Percentiles rank a stretch among this genome's conserved stretches.
Evolutionary conservation across 1,140 invertebrate species (phyloP).

Genomic region (Listronotus oregonensis): DNA sequence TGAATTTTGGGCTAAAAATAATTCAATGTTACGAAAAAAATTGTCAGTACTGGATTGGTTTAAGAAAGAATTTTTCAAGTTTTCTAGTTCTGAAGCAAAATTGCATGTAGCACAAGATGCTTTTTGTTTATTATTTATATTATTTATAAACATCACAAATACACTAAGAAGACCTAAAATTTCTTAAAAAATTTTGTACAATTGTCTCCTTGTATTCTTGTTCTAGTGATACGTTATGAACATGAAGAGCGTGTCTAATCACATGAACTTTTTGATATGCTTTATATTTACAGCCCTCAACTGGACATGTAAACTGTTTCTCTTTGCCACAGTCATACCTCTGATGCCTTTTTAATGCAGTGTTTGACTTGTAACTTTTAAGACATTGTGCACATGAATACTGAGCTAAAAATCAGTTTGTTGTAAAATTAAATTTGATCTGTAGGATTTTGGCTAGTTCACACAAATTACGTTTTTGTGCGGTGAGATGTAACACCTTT

Average conservation of each 20-base stretch:
- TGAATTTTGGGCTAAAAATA: too few species aligned
- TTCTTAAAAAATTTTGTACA: neutral
- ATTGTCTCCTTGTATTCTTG: neutral
- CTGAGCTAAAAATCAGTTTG: slow-evolving; percentile 2
- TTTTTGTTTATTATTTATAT: too few species aligned
- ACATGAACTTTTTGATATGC: slow-evolving; percentile 65
- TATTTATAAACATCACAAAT: too few species aligned
- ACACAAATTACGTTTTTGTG: too few species aligned
- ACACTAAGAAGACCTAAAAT: too few species aligned
- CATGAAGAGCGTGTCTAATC: slow-evolving; percentile 64
- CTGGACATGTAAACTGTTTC: slow-evolving; percentile 77
- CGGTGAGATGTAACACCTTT: too few species aligned
- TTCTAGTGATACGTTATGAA: slow-evolving; percentile 59
- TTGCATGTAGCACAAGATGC: too few species aligned
- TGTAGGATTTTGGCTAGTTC: too few species aligned
- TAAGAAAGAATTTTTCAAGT: too few species aligned
- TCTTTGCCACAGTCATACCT: slow-evolving; percentile 70
- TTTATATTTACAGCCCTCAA: slow-evolving; percentile 65
- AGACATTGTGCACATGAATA: slow-evolving; percentile 13
- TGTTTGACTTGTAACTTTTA: slow-evolving; percentile 33
- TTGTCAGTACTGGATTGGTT: too few species aligned
- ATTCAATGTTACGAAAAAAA: too few species aligned
- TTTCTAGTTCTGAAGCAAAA: too few species aligned
- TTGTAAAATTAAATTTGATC: neutral
- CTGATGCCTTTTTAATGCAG: slow-evolving; percentile 63